phyloP scores from a whole-genome alignment of 2,888 invertebrate species.

The Chrysomela aeneicollis region DNA sequence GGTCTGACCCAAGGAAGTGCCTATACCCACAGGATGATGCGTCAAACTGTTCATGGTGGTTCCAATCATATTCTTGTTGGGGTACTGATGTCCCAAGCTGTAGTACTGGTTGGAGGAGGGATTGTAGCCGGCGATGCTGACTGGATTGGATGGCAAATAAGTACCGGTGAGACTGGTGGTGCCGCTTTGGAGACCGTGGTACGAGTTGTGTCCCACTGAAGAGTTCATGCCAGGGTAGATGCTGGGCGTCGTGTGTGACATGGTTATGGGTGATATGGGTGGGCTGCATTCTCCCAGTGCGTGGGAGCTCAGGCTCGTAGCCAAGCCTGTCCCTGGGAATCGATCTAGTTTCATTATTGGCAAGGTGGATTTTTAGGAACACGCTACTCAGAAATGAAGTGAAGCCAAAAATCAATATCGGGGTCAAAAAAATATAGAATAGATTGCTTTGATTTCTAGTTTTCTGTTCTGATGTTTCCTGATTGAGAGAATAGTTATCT shows the following conservation, averaged over 20 bases:
- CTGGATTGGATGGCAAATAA: slow-evolving; percentile 47
- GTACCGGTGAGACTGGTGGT: slow-evolving; percentile 49
- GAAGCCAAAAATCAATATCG: no score
- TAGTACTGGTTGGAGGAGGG: slow-evolving; percentile 55
- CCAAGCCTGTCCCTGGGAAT: slow-evolving; percentile 63
- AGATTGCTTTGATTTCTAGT: no score
- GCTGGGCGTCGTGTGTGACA: slow-evolving; percentile 62
- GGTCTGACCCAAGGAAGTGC: slow-evolving; percentile 50
- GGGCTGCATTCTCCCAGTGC: slow-evolving; percentile 73
- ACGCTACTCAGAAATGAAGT: no score
- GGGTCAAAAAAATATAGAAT: no score
- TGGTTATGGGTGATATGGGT: slow-evolving; percentile 62
- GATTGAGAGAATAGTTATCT: no score
- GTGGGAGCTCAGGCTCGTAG: slow-evolving; percentile 75
- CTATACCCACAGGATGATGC: slow-evolving; percentile 46
- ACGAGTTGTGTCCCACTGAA: slow-evolving; percentile 51
- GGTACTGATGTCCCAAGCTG: slow-evolving; percentile 53
- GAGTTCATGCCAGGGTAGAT: slow-evolving; percentile 61
- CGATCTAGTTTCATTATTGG: no score
- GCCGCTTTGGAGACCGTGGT: slow-evolving; percentile 45
- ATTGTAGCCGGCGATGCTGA: slow-evolving; percentile 45
- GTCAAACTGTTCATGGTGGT: slow-evolving; percentile 45
- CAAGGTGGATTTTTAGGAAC: no score
- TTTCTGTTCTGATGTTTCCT: no score
- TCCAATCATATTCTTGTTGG: slow-evolving; percentile 51